Evolutionary conservation across 2,113 vertebrate genomes (phyloP).

Genomic region (Malurus melanocephalus): DNA sequence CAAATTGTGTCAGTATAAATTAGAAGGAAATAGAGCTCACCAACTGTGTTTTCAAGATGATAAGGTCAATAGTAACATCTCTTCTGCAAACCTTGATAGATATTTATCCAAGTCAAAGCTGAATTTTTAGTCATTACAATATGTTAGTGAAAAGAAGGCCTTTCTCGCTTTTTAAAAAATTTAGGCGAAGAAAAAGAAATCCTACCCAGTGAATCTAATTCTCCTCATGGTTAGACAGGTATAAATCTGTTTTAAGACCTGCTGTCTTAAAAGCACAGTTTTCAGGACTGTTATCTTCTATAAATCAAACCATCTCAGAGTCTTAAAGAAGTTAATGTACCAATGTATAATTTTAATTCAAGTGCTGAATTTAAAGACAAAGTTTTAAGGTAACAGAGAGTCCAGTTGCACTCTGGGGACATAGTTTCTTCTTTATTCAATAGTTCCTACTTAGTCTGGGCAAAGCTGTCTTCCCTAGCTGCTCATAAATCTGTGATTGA

Average conservation of each 20-base stretch:
- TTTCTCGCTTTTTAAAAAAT: background rate
- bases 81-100: conserved; percentile 24
- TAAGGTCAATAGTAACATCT: conserved; percentile 23
- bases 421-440: background rate
- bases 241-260: background rate
- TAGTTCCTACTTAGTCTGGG: background rate
- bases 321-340: background rate
- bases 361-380: background rate
- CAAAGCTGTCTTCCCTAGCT: background rate
- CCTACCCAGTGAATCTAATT: background rate
- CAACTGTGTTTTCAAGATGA: background rate
- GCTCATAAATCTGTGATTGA: background rate
- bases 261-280: background rate
- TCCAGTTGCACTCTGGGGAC: background rate
- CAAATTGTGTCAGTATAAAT: background rate
- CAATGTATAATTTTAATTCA: conserved; percentile 1
- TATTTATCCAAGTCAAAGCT: conserved; percentile 22
- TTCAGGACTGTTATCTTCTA: background rate
- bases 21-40: background rate
- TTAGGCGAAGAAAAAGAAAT: background rate
- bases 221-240: background rate
- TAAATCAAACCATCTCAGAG: background rate
- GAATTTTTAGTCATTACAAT: background rate
- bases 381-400: background rate
- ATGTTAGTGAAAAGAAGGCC: background rate